These are phyloP conservation scores for Hippopotamyrus pictus DNA, from an alignment of 2,797 vertebrate species.

Conservation along the genomic window DNA sequence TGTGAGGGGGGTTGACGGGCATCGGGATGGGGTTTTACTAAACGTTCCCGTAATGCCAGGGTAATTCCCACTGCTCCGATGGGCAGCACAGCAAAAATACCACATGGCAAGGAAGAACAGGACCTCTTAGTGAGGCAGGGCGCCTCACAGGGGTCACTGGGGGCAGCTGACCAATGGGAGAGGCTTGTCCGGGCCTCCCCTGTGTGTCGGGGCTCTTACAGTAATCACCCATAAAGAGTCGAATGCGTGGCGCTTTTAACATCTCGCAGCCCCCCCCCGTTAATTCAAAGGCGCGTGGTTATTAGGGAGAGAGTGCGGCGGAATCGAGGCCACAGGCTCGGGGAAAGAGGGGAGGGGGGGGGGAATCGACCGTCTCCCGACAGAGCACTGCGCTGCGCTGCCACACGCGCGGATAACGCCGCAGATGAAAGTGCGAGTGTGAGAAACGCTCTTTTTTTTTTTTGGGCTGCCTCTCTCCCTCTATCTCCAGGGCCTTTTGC, in stretches of 20 bases:
- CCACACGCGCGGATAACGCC: background rate
- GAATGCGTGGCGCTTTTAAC: constrained; percentile 24
- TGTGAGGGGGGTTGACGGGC: background rate
- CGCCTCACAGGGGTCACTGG: background rate
- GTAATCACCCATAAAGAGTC: constrained; percentile 69
- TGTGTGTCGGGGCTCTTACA: constrained; percentile 58
- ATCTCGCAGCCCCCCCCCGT: background rate
- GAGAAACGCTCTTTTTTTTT: background rate
- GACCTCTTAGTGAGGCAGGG: background rate
- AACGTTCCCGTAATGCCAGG: background rate
- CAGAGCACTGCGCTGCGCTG: background rate
- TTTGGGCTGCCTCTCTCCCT: background rate
- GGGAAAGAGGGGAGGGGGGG: background rate
- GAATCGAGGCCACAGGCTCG: background rate
- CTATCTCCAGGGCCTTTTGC: background rate
- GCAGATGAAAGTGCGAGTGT: background rate
- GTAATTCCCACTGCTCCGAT: background rate
- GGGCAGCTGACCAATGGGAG: background rate
- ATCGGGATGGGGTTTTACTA: background rate
- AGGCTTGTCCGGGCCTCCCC: background rate
- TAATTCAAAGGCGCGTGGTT: background rate
- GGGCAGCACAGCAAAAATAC: background rate
- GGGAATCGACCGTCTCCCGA: background rate
- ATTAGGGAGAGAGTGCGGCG: background rate
- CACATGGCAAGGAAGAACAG: background rate